phyloP scores from a whole-genome alignment of 2,797 vertebrate genomes.

The Gallinago solitaria region DNA sequence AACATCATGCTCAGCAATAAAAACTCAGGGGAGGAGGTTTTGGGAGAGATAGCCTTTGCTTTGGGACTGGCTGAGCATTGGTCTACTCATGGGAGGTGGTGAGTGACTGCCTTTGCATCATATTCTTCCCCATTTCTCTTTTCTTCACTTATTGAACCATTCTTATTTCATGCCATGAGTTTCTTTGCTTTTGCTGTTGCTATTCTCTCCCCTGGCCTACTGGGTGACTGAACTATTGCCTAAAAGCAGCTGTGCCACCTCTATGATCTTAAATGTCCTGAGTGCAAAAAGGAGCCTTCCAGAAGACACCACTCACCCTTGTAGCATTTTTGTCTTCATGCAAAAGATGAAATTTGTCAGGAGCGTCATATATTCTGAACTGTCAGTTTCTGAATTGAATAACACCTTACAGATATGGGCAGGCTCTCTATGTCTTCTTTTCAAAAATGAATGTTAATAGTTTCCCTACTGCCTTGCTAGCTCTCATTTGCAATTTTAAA shows the following conservation, averaged over 20 bases:
- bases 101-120: not conserved
- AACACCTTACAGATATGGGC: not conserved
- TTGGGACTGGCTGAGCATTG: not conserved
- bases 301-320: not conserved
- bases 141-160: not conserved
- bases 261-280: not conserved
- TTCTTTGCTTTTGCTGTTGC: not conserved
- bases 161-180: not conserved
- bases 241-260: not conserved
- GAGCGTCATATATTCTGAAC: not conserved
- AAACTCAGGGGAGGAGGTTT: not conserved
- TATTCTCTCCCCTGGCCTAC: rapidly evolving
- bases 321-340: not conserved
- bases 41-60: not conserved
- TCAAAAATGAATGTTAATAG: not conserved
- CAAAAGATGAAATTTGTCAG: not conserved
- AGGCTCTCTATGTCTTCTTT: not conserved
- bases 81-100: not conserved
- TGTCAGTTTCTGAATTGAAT: not conserved
- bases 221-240: not conserved
- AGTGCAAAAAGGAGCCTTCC: not conserved
- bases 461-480: not conserved
- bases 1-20: not conserved
- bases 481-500: not conserved
- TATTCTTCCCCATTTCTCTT: not conserved